These are phyloP conservation scores for Sminthurinus aureus DNA, from an alignment of 2,888 invertebrate species.

Conservation along the genomic window DNA sequence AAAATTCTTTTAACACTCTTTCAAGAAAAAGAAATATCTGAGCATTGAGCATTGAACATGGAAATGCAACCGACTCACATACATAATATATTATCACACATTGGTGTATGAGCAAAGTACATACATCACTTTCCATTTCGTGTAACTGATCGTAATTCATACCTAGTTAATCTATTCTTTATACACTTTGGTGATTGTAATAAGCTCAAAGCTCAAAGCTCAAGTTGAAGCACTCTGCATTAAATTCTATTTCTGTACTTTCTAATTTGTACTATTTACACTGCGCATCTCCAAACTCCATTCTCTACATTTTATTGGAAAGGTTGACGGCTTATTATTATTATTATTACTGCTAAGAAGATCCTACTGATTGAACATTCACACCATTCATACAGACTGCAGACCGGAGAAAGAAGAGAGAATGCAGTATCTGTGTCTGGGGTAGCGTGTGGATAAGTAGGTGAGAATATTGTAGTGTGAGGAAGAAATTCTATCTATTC, in stretches of 20 bases:
- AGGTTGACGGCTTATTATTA: not conserved
- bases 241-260: too few species aligned
- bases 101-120: not conserved
- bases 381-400: too few species aligned
- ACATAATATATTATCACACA: not conserved
- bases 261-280: too few species aligned
- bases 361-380: too few species aligned
- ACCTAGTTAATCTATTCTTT: constrained; percentile 6
- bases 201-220: not conserved
- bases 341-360: not conserved
- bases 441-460: too few species aligned
- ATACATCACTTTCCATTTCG: not conserved
- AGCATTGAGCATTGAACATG: too few species aligned
- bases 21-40: constrained; percentile 14
- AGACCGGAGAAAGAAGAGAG: not conserved
- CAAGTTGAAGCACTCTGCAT: not conserved
- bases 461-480: too few species aligned
- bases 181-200: not conserved
- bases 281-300: too few species aligned
- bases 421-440: not conserved
- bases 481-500: not conserved
- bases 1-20: constrained; percentile 38
- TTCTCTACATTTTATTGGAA: not conserved
- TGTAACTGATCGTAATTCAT: constrained; percentile 20
- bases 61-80: too few species aligned